Percentiles rank a stretch among this genome's conserved stretches.
These are phyloP conservation scores for Scaptomyza hsui DNA, from an alignment of 1,140 invertebrate species.

Conservation along the genomic window DNA sequence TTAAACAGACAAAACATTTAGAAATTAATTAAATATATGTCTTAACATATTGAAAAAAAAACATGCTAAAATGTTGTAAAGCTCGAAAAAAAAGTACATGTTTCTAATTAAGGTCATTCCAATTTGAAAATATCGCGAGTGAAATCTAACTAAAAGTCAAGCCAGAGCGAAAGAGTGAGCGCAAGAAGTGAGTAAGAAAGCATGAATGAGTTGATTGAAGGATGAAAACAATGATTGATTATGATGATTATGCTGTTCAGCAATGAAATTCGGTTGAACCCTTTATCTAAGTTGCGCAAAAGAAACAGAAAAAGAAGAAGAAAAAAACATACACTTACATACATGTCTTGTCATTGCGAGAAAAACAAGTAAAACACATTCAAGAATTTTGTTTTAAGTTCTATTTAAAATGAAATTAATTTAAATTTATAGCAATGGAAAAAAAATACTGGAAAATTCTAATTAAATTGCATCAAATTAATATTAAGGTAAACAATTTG, in stretches of 20 bases:
- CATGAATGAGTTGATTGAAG: conserved; percentile 61
- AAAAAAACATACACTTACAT: conserved; percentile 37
- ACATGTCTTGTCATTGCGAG: conserved; percentile 34
- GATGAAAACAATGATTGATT: conserved; percentile 13
- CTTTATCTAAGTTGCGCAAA: not conserved
- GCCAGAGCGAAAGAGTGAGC: conserved; percentile 28
- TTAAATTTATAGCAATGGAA: conserved; percentile 39
- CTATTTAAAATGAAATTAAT: conserved; percentile 80
- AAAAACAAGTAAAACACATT: conserved; percentile 69
- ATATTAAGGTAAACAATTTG: conserved; percentile 57
- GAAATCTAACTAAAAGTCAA: conserved; percentile 67
- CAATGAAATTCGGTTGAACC: conserved; percentile 11
- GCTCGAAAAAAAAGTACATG: conserved; percentile 75
- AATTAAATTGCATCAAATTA: conserved; percentile 46
- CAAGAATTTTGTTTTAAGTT: conserved; percentile 81
- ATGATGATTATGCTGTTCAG: conserved; percentile 7
- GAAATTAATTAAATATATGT: conserved; percentile 22
- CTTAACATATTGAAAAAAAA: conserved; percentile 18
- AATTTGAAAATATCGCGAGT: conserved; percentile 81
- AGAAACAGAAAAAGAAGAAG: conserved; percentile 29
- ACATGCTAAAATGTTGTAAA: conserved; percentile 56
- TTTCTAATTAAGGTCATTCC: conserved; percentile 83
- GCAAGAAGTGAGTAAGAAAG: conserved; percentile 26
- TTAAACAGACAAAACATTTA: conserved; percentile 53
- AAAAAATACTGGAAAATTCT: conserved; percentile 29